Evolutionary conservation across 2,113 vertebrate species (phyloP).

Genomic region (Amia ocellicauda): DNA sequence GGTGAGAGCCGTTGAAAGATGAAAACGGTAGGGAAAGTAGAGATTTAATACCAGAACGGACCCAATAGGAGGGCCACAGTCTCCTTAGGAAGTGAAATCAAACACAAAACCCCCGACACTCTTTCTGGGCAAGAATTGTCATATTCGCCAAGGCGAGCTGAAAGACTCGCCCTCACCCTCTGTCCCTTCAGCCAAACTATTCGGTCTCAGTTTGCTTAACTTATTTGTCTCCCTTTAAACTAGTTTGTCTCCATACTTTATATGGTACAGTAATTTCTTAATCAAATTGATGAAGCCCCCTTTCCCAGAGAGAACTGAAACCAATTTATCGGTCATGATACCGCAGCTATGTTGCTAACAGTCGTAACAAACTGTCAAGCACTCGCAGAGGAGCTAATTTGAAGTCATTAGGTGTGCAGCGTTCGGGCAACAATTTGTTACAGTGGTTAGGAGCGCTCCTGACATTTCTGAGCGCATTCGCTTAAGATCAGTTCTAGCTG

Average conservation of each 20-base stretch:
- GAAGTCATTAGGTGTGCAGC: conserved; percentile 99
- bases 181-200: conserved; percentile 2
- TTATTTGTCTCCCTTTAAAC: conserved; percentile 75
- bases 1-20: too few species aligned
- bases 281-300: conserved; percentile 96
- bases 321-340: conserved; percentile 99
- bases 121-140: too few species aligned
- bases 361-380: conserved; percentile 99
- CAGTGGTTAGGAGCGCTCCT: conserved; percentile 86
- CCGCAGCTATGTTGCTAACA: conserved; percentile 94
- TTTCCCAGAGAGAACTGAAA: conserved; percentile 89
- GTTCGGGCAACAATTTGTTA: conserved; percentile 98
- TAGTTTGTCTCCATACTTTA: conserved; percentile 80
- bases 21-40: too few species aligned
- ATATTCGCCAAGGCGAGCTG: too few species aligned
- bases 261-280: conserved; percentile 98
- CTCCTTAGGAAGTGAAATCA: too few species aligned
- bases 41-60: too few species aligned
- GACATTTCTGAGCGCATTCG: conserved; percentile 88
- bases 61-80: too few species aligned
- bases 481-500: conserved; percentile 90
- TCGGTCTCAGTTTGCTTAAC: conserved; percentile 46
- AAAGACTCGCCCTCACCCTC: conserved; percentile 10
- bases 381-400: conserved; percentile 96
- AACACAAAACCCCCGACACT: too few species aligned